Conservation (phyloP, 37 sponge, comb jelly and placozoan species). For the Cladorhizidae sp. region DNA sequence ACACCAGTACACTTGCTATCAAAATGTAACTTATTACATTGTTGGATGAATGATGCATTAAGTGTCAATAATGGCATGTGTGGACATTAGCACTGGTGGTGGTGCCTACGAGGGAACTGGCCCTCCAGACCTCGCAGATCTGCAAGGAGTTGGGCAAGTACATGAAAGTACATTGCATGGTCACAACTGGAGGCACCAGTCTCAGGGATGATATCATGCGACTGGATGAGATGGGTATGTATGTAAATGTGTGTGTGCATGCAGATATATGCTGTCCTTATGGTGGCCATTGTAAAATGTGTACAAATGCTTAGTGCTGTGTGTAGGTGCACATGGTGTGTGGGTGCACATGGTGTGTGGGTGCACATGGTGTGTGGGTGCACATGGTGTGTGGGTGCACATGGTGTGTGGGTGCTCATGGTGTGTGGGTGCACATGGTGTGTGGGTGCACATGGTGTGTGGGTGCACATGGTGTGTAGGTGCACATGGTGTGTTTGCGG, state of each 20-base stretch:
- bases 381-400: not conserved
- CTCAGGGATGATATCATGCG: conserved; percentile 97
- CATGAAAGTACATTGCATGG: conserved; percentile 90
- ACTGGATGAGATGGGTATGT: conserved; percentile 82
- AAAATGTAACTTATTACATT: not conserved
- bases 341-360: not conserved
- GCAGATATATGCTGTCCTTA: too few relatives aligned
- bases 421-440: too few relatives aligned
- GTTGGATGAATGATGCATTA: not conserved
- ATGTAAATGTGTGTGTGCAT: conserved; percentile 4
- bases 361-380: not conserved
- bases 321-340: not conserved
- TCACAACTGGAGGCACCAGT: conserved; percentile 96
- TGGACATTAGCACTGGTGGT: conserved; percentile 79
- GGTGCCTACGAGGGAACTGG: conserved; percentile 96
- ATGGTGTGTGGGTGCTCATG: not conserved
- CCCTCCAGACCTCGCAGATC: conserved; percentile 95
- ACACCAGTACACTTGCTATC: not conserved
- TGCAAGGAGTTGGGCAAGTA: conserved; percentile 95
- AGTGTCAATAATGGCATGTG: too few relatives aligned
- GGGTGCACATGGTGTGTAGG: too few relatives aligned
- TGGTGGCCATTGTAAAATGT: too few relatives aligned
- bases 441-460: too few relatives aligned
- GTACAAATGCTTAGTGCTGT: not conserved
- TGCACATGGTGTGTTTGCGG: too few relatives aligned